These are phyloP conservation scores for Chrosomus eos DNA, from an alignment of 2,797 vertebrate species.

Conservation along the genomic window DNA sequence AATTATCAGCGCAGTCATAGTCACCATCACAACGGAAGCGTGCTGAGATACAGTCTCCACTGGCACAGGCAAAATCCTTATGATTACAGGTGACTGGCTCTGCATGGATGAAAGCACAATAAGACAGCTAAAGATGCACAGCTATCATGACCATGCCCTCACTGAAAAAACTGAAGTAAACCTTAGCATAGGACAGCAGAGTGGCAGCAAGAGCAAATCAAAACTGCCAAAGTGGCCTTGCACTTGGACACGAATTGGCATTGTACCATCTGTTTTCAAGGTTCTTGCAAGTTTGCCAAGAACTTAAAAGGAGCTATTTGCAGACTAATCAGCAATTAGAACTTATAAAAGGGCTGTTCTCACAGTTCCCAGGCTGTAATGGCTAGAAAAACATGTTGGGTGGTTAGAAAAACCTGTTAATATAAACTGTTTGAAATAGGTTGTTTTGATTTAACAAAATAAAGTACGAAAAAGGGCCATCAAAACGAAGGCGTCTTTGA, in stretches of 20 bases:
- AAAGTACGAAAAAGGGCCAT: background rate
- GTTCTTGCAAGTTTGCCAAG: constrained; percentile 49
- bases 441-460: constrained; percentile 23
- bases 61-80: constrained; percentile 94
- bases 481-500: background rate
- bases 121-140: constrained; percentile 16
- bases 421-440: constrained; percentile 17
- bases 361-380: constrained; percentile 26
- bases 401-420: background rate
- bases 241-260: constrained; percentile 47
- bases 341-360: constrained; percentile 27
- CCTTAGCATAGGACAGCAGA: constrained; percentile 10
- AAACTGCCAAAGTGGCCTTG: constrained; percentile 16
- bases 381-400: background rate
- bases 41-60: constrained; percentile 95
- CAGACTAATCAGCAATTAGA: constrained; percentile 64
- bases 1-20: constrained; percentile 95
- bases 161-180: constrained; percentile 9
- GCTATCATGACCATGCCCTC: background rate
- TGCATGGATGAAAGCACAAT: constrained; percentile 62
- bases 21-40: constrained; percentile 97
- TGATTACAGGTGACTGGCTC: constrained; percentile 94
- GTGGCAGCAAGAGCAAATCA: background rate
- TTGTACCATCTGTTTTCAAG: constrained; percentile 55
- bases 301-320: constrained; percentile 58